A percentile compares a stretch with the other conserved stretches of the same genome.
Conservation (phyloP, 92 coral and sea anemone species). For the Epizoanthus rinbou region DNA sequence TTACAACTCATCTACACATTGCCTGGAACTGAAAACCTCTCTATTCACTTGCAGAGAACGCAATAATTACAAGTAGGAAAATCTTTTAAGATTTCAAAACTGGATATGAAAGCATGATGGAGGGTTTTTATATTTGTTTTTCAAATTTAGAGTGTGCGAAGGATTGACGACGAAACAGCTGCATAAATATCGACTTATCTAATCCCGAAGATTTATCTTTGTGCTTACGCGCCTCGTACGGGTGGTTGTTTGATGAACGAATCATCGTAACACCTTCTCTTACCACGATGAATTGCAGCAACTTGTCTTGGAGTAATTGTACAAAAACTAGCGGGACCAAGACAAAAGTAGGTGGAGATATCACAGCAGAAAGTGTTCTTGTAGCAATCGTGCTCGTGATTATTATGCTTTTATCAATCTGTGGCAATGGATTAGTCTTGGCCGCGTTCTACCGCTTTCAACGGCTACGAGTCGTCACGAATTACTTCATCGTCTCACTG, state of each 20-base stretch:
- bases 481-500: slow-evolving; percentile 75
- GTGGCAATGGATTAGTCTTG: slow-evolving; percentile 75
- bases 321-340: background rate
- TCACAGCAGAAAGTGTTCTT: background rate
- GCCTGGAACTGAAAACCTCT: too few relatives aligned
- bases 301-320: slow-evolving; percentile 4
- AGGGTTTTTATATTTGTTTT: background rate
- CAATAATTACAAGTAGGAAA: background rate
- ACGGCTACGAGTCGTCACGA: slow-evolving; percentile 72
- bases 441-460: slow-evolving; percentile 71
- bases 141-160: background rate
- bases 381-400: slow-evolving; percentile 35
- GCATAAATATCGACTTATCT: background rate
- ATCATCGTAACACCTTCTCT: too few relatives aligned
- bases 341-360: background rate
- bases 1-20: background rate
- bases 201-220: background rate
- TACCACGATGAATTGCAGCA: background rate
- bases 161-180: slow-evolving; percentile 21
- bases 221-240: background rate
- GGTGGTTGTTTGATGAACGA: background rate
- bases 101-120: background rate
- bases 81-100: too few relatives aligned
- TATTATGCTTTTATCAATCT: slow-evolving; percentile 66
- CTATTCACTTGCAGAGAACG: too few relatives aligned